phyloP scores from a whole-genome alignment of 1,140 invertebrate genomes.

The Eurosta solidaginis region DNA sequence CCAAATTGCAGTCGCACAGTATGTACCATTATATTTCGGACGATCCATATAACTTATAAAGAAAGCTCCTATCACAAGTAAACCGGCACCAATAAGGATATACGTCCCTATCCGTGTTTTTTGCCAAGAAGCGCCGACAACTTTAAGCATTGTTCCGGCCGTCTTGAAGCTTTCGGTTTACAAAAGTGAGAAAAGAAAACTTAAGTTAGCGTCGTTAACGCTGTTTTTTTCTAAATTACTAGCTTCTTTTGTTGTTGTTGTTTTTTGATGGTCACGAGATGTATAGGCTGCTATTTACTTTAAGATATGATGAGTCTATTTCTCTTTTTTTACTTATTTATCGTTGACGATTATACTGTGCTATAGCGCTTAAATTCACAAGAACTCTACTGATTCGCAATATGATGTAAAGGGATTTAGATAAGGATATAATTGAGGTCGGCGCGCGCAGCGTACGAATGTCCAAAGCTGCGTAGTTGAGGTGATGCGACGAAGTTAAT shows the following conservation, averaged over 20 bases:
- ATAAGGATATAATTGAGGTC: slow-evolving; percentile 50
- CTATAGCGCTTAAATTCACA: neutral
- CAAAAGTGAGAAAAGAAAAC: neutral
- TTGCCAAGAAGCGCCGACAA: slow-evolving; percentile 77
- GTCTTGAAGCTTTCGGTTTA: slow-evolving; percentile 43
- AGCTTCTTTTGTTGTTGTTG: neutral
- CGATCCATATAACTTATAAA: slow-evolving; percentile 71
- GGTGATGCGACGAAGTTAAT: slow-evolving; percentile 11
- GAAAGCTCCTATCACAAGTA: slow-evolving; percentile 70
- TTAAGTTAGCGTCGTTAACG: neutral
- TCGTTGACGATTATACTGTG: neutral
- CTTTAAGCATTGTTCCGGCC: slow-evolving; percentile 70
- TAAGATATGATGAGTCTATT: neutral
- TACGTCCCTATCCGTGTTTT: slow-evolving; percentile 75
- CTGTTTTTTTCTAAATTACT: neutral
- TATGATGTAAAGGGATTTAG: neutral
- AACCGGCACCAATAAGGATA: slow-evolving; percentile 68
- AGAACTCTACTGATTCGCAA: neutral
- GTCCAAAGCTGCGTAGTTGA: slow-evolving; percentile 44
- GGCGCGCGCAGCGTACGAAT: slow-evolving; percentile 54
- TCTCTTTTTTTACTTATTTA: neutral
- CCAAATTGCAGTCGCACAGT: slow-evolving; percentile 71
- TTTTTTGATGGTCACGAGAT: neutral
- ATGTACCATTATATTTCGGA: slow-evolving; percentile 72
- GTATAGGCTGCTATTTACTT: neutral